These are phyloP conservation scores for Tauraco erythrolophus DNA, from an alignment of 2,113 vertebrate species.

Conservation along the genomic window DNA sequence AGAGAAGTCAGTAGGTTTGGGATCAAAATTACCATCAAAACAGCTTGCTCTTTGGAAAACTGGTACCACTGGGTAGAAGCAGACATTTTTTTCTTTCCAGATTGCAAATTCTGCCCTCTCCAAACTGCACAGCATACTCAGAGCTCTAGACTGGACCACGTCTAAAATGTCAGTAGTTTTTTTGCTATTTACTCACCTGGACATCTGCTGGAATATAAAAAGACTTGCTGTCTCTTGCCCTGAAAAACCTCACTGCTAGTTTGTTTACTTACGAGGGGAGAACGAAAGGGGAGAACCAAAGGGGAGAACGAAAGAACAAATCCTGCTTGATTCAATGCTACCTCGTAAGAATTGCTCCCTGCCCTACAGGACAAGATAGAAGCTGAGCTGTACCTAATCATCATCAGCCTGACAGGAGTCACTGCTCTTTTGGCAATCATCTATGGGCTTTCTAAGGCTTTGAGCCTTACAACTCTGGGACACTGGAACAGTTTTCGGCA, in stretches of 20 bases:
- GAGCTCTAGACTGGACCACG: not conserved
- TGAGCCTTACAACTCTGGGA: not conserved
- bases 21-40: not conserved
- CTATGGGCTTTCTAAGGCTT: not conserved
- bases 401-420: not conserved
- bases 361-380: not conserved
- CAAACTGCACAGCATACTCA: not conserved
- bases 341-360: not conserved
- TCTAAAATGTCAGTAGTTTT: not conserved
- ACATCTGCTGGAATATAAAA: not conserved
- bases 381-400: not conserved
- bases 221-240: not conserved
- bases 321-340: not conserved
- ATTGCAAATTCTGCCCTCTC: not conserved
- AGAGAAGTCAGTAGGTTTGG: not conserved
- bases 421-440: not conserved
- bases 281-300: not conserved
- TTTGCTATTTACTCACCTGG: not conserved
- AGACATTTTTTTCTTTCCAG: not conserved
- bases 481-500: not conserved
- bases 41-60: not conserved
- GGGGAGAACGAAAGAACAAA: not conserved
- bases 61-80: not conserved
- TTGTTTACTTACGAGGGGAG: not conserved
- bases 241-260: not conserved